Percentiles rank a stretch among this genome's conserved stretches.
These are phyloP conservation scores for Aphodius granarius DNA, from an alignment of 2,888 invertebrate genomes.

Conservation along the genomic window DNA sequence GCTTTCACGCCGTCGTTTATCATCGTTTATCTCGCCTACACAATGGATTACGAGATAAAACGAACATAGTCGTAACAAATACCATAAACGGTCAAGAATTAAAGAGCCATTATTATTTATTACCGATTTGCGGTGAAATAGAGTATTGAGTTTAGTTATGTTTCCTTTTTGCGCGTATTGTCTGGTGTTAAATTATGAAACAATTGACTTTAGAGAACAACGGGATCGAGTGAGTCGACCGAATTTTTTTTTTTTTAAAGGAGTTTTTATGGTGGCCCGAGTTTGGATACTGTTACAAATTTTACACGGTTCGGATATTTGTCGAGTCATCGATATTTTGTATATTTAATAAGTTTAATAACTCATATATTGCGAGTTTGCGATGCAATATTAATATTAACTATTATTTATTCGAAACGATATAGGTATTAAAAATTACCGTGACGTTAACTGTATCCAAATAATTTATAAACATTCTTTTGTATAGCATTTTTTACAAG, in stretches of 20 bases:
- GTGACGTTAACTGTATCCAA: not conserved
- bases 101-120: not conserved
- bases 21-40: not conserved
- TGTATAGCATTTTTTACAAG: not conserved
- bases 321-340: not conserved
- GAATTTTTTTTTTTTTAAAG: not conserved
- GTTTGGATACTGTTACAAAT: not conserved
- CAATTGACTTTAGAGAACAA: not conserved
- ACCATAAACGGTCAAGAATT: not conserved
- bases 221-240: not conserved
- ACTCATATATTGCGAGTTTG: not conserved
- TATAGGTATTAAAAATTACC: not conserved
- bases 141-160: too few species aligned
- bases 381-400: not conserved
- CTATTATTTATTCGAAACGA: not conserved
- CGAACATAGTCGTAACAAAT: not conserved
- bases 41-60: not conserved
- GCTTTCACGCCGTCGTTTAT: not conserved
- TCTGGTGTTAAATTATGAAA: not conserved
- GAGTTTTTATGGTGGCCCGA: not conserved
- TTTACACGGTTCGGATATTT: not conserved
- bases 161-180: not conserved
- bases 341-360: not conserved
- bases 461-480: not conserved
- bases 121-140: not conserved